Evolutionary conservation across 2,888 invertebrate species (phyloP), one percentile per base, ranked within the genome.

Genomic region (Dicranocentrus wangi): DNA sequence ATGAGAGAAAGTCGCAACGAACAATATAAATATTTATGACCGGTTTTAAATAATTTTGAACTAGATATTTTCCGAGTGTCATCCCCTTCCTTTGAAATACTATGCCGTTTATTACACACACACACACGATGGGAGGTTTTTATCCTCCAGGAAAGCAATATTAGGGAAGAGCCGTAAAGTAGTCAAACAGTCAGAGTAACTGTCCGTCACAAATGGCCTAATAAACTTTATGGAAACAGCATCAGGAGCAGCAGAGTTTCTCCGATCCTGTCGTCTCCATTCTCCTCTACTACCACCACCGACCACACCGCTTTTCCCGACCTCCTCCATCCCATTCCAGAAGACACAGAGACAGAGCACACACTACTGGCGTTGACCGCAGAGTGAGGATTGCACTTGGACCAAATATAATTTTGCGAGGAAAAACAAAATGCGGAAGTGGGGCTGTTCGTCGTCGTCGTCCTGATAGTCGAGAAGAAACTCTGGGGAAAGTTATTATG

Each of bases 171-270:
- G 82, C 75, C 82, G 82, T 83, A 80, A 80, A 80, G 60, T 69
- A 82, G 71, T 82, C 72, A 82, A 82, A 21, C 55, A 72, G 71
- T 69, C 75, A 63, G 79, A 82, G 76, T 80, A 83, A 84, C 81
- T 81, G 84, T 82, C 84, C 84, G 84, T 84, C 83, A 84, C 84
- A 83, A 84, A 84, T 84, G 82, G 83, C 78, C 79, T 81, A 82
- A 83, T 84, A 84, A 84, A 84, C 79, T 83, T 83, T 83, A 81
- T 81, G 72, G 75, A 51, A 77, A 69, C 60, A 51, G 53, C 58
- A 70, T 58, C 42, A 60, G 43, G 10, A 27, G 28, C 39, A 25
- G 39, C 39, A 39, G 10, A 15, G 58, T 58, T 23, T 19, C 19
- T 27, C 25, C 55, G 13, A 51, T 51, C 51, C 19, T n/a, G 5